Evolutionary conservation across 1,140 invertebrate species (phyloP).

Genomic region (Daktulosphaira vitifoliae): DNA sequence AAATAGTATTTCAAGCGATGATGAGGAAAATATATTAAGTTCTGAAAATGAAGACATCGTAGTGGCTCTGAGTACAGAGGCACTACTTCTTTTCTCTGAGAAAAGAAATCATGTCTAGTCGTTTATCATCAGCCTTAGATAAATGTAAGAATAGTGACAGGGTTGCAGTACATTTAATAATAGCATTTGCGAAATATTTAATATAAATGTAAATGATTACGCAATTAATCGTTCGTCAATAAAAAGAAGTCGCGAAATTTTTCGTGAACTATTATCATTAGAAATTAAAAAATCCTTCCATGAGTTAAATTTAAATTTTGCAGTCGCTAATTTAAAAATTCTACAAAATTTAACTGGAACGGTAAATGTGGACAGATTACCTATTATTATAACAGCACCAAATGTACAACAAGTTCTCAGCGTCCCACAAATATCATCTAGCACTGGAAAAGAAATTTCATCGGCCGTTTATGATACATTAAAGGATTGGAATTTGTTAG

Average conservation of each 20-base stretch:
- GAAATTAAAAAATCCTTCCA: constrained; percentile 37
- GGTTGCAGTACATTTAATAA: constrained; percentile 36
- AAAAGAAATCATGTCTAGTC: constrained; percentile 35
- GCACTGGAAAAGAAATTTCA: constrained; percentile 6
- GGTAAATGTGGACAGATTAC: constrained; percentile 34
- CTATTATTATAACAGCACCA: constrained; percentile 16
- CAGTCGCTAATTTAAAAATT: constrained; percentile 36
- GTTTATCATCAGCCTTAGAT: constrained; percentile 35
- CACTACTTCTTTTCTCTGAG: neutral
- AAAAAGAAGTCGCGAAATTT: no score
- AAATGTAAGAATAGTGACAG: constrained; percentile 37
- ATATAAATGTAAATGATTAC: constrained; percentile 27
- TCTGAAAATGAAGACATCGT: no score
- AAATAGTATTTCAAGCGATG: no score
- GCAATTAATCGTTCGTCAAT: no score
- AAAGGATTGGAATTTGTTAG: constrained; percentile 30
- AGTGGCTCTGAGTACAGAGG: no score
- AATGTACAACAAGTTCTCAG: constrained; percentile 19
- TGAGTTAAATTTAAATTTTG: constrained; percentile 29
- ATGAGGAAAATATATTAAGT: no score
- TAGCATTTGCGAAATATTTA: constrained; percentile 35
- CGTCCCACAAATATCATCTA: constrained; percentile 1
- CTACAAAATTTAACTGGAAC: constrained; percentile 34
- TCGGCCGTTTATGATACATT: constrained; percentile 23
- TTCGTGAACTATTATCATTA: constrained; percentile 25